Percentiles rank a stretch among this genome's conserved stretches.
These are phyloP conservation scores for Bedellia somnulentella DNA, from an alignment of 2,888 invertebrate genomes.

Conservation along the genomic window DNA sequence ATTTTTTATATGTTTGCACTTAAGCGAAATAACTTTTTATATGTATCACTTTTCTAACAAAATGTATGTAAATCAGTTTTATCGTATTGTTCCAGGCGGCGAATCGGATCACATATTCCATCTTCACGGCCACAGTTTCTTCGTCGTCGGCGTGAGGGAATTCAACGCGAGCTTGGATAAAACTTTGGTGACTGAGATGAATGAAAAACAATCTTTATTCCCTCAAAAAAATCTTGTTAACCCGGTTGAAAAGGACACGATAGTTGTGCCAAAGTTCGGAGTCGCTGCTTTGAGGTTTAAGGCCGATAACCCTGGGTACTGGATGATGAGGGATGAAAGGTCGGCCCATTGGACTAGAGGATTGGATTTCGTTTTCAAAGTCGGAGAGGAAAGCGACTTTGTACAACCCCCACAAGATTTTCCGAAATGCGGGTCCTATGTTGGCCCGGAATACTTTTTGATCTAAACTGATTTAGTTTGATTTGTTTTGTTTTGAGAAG, in stretches of 20 bases:
- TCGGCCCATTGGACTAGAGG: constrained; percentile 75
- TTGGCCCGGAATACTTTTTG: constrained; percentile 75
- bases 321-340: constrained; percentile 79
- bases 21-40: too few relatives aligned
- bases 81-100: constrained; percentile 49
- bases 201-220: constrained; percentile 58
- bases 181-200: constrained; percentile 58
- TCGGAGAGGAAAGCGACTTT: constrained; percentile 68
- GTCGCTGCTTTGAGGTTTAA: constrained; percentile 71
- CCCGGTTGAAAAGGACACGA: constrained; percentile 72
- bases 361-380: constrained; percentile 72
- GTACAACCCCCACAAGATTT: constrained; percentile 70
- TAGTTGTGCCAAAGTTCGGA: constrained; percentile 71
- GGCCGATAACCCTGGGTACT: constrained; percentile 78
- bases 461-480: constrained; percentile 44
- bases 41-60: too few relatives aligned
- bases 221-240: constrained; percentile 55
- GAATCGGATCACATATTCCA: constrained; percentile 72
- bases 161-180: constrained; percentile 53
- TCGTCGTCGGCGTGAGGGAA: constrained; percentile 63
- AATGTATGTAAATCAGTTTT: too few relatives aligned
- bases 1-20: too few relatives aligned
- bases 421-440: constrained; percentile 76
- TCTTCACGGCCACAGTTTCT: constrained; percentile 74
- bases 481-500: too few relatives aligned